Conservation (phyloP, 1,140 invertebrate species). For the Medauroidea extradentata region DNA sequence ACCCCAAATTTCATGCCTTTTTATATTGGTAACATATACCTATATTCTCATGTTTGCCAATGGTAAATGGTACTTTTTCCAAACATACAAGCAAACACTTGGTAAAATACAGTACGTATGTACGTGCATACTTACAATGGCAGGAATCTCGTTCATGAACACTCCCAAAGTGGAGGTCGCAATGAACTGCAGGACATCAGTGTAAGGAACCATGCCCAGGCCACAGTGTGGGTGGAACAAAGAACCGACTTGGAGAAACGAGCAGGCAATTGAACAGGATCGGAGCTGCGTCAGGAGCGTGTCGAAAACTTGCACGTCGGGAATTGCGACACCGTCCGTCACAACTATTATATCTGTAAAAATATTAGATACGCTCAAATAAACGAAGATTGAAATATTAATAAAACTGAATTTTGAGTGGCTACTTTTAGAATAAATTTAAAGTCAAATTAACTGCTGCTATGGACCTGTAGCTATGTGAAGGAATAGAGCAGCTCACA, state of each 20-base stretch:
- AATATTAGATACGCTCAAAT: neutral
- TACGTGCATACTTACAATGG: constrained; percentile 39
- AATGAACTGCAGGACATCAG: constrained; percentile 74
- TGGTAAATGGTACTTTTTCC: too few species aligned
- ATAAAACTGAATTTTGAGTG: neutral
- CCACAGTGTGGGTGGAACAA: constrained; percentile 62
- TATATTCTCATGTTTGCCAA: too few species aligned
- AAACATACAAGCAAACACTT: too few species aligned
- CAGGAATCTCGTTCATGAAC: constrained; percentile 55
- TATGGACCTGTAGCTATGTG: too few species aligned
- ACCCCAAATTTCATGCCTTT: too few species aligned
- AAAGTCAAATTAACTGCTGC: too few species aligned
- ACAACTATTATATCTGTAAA: constrained; percentile 71
- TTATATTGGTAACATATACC: neutral
- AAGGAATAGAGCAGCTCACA: too few species aligned
- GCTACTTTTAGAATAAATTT: too few species aligned
- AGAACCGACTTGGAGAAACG: constrained; percentile 72
- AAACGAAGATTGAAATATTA: neutral
- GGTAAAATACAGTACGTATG: too few species aligned
- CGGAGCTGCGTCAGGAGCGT: constrained; percentile 68
- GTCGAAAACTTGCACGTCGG: constrained; percentile 69
- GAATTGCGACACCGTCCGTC: constrained; percentile 75
- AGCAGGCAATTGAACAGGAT: constrained; percentile 71
- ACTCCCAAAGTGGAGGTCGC: constrained; percentile 72
- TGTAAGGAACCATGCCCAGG: constrained; percentile 66